These are phyloP conservation scores for Pseudonaja textilis DNA, from an alignment of 2,113 vertebrate species.

Conservation along the genomic window DNA sequence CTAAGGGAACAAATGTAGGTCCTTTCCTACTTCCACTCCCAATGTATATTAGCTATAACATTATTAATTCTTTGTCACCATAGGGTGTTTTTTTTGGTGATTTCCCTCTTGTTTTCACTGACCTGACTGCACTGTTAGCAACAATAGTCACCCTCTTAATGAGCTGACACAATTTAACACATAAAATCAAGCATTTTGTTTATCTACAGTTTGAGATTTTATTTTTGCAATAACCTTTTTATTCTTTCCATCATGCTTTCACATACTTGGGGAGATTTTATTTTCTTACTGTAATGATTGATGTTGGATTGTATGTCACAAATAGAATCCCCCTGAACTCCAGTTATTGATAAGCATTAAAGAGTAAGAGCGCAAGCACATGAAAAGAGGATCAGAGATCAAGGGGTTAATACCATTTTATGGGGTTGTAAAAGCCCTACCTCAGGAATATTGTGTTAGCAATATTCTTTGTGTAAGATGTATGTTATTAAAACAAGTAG, in stretches of 20 bases:
- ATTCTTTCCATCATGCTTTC: conserved; percentile 79
- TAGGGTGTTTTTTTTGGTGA: conserved; percentile 58
- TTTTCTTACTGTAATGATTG: conserved; percentile 67
- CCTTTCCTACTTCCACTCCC: background rate
- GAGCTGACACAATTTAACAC: conserved; percentile 77
- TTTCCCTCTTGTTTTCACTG: conserved; percentile 66
- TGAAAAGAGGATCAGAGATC: conserved; percentile 70
- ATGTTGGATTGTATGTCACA: conserved; percentile 62
- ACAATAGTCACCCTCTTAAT: conserved; percentile 66
- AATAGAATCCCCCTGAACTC: conserved; percentile 60
- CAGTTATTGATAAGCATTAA: conserved; percentile 78
- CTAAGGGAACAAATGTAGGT: conserved; percentile 44
- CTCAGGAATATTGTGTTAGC: conserved; percentile 80
- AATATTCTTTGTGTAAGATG: conserved; percentile 89
- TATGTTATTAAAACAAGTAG: conserved; percentile 93
- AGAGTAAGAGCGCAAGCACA: conserved; percentile 29
- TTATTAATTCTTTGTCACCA: conserved; percentile 33
- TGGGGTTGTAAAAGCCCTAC: conserved; percentile 82
- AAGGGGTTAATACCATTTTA: conserved; percentile 87
- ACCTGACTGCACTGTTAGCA: conserved; percentile 63
- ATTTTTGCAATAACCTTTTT: conserved; percentile 80
- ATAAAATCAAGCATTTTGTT: conserved; percentile 76
- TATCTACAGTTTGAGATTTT: conserved; percentile 80
- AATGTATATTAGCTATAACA: conserved; percentile 37
- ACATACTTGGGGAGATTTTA: conserved; percentile 70